Conservation (phyloP, 2,888 invertebrate genomes). For the Labia minor region DNA sequence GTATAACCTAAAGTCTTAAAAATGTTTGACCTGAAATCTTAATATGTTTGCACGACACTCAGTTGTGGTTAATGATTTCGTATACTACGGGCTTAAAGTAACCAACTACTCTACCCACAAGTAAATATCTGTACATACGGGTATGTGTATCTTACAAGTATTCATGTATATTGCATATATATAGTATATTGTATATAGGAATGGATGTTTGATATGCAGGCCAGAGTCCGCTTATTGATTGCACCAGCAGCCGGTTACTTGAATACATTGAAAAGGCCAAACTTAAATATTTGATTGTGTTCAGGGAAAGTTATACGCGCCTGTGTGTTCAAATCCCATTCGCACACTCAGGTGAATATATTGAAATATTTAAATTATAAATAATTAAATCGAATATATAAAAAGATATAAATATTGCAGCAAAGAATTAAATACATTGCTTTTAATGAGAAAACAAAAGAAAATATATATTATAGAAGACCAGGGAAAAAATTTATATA, state of each 20-base stretch:
- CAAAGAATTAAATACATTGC: too few species aligned
- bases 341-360: neutral
- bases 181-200: neutral
- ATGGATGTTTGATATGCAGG: neutral
- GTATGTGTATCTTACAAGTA: neutral
- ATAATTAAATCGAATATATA: neutral
- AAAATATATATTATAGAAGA: too few species aligned
- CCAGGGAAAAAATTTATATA: too few species aligned
- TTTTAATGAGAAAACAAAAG: too few species aligned
- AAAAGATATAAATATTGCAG: too few species aligned
- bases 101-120: neutral
- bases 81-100: neutral
- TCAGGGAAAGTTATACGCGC: neutral
- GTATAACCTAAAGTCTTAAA: too few species aligned
- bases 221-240: neutral
- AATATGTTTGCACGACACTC: too few species aligned
- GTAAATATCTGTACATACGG: neutral
- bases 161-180: neutral
- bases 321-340: neutral
- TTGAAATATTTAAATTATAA: neutral
- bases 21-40: too few species aligned
- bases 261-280: neutral
- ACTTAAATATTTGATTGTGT: slow-evolving; percentile 3
- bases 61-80: neutral
- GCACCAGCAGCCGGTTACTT: neutral